phyloP scores from a whole-genome alignment of 1,140 invertebrate genomes.

The Pseudomyrmex gracilis region DNA sequence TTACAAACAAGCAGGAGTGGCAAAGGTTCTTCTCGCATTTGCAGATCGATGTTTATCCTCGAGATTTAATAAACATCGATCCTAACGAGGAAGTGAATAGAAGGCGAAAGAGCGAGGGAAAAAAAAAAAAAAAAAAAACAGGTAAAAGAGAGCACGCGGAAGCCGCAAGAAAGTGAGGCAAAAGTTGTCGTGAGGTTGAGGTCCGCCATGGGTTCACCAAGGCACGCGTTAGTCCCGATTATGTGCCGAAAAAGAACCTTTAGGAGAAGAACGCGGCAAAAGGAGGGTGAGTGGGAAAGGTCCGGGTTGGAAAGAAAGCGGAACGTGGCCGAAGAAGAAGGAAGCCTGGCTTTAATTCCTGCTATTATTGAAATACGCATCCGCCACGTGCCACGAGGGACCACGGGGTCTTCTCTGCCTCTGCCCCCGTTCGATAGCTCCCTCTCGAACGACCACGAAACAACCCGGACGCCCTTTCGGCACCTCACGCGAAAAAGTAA shows the following conservation, averaged over 20 bases:
- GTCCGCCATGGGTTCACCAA: conserved; percentile 51
- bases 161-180: conserved; percentile 69
- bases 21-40: too few species aligned
- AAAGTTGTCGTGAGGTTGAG: conserved; percentile 76
- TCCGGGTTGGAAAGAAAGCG: conserved; percentile 68
- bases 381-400: conserved; percentile 73
- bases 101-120: conserved; percentile 11
- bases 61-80: too few species aligned
- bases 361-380: conserved; percentile 78
- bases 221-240: conserved; percentile 73
- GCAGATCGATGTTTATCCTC: too few species aligned
- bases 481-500: conserved; percentile 66
- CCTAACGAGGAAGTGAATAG: neutral
- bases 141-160: conserved; percentile 19
- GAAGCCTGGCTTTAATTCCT: conserved; percentile 77
- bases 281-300: conserved; percentile 59
- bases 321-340: conserved; percentile 55
- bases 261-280: conserved; percentile 28
- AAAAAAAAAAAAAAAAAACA: conserved; percentile 13
- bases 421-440: conserved; percentile 45
- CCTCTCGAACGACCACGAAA: conserved; percentile 34
- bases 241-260: conserved; percentile 69
- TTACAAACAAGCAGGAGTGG: too few species aligned
- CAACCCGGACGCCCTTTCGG: conserved; percentile 45
- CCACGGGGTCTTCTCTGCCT: conserved; percentile 49